These are phyloP conservation scores for Tenthredo livida DNA, from an alignment of 2,888 invertebrate genomes.

Conservation along the genomic window DNA sequence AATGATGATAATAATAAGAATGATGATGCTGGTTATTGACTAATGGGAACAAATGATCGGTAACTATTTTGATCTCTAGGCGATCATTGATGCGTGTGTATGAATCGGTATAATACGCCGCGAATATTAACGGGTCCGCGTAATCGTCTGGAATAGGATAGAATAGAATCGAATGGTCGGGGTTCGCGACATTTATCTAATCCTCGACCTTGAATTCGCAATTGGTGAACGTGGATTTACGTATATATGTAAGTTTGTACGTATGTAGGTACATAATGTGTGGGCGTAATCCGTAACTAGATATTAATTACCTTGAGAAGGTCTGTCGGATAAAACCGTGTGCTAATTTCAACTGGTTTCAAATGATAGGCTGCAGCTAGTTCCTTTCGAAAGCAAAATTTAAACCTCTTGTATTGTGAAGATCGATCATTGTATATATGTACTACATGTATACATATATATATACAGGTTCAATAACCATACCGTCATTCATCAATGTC, in stretches of 20 bases:
- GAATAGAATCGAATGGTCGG: slow-evolving; percentile 34
- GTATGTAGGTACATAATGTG: background rate
- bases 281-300: slow-evolving; percentile 18
- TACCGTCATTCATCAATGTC: slow-evolving; percentile 25
- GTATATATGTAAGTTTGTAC: background rate
- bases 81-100: slow-evolving; percentile 7
- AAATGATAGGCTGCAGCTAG: background rate
- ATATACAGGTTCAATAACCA: background rate
- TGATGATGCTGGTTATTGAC: background rate
- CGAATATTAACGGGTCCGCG: background rate
- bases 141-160: slow-evolving; percentile 34
- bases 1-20: background rate
- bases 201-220: slow-evolving; percentile 28
- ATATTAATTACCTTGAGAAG: slow-evolving; percentile 44
- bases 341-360: background rate
- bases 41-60: slow-evolving; percentile 26
- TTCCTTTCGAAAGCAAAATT: background rate
- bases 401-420: background rate
- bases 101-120: background rate
- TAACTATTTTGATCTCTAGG: slow-evolving; percentile 9
- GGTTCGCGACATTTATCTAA: slow-evolving; percentile 16
- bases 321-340: background rate
- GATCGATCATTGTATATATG: background rate
- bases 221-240: background rate
- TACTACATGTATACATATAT: no score